A percentile compares a stretch with the other conserved stretches of the same genome.
Evolutionary conservation across 2,113 vertebrate species (phyloP).

Genomic region (Coryphaenoides rupestris): DNA sequence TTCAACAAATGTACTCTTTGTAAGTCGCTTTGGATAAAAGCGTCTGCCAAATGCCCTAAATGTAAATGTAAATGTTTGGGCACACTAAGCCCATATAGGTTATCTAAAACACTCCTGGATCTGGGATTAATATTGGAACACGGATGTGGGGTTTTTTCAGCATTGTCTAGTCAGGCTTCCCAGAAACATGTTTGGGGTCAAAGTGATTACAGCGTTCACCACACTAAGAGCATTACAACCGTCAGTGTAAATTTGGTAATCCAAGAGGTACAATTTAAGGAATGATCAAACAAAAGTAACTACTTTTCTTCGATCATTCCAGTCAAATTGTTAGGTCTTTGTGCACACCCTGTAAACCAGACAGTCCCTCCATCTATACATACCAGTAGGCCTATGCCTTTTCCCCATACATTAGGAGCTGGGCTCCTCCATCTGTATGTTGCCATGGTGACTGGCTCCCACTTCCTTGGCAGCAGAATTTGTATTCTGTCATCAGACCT

Average conservation of each 20-base stretch:
- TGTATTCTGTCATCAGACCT: constrained; percentile 47
- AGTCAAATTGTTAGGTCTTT: neutral
- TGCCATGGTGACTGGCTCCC: constrained; percentile 55
- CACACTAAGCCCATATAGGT: no score
- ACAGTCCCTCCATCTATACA: constrained; percentile 26
- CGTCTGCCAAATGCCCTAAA: no score
- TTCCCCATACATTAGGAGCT: constrained; percentile 36
- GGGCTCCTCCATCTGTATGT: constrained; percentile 37
- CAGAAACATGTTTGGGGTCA: constrained; percentile 25
- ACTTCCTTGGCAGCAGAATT: constrained; percentile 39
- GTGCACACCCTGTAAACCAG: constrained; percentile 20
- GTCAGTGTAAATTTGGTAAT: constrained; percentile 21
- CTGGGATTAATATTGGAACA: no score
- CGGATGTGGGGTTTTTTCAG: no score
- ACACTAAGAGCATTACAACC: constrained; percentile 9
- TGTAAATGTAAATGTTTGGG: no score
- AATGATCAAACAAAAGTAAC: constrained; percentile 36
- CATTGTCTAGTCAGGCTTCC: constrained; percentile 33
- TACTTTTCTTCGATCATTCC: constrained; percentile 7
- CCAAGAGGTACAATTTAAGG: constrained; percentile 19
- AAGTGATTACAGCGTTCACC: constrained; percentile 42
- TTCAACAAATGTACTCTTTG: no score
- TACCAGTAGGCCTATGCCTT: constrained; percentile 20
- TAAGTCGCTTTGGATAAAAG: no score
- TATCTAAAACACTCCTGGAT: no score